Evolutionary conservation across 2,888 invertebrate species (phyloP), one percentile per base, ranked within the genome.

Genomic region (Hipparchia sbordonii): DNA sequence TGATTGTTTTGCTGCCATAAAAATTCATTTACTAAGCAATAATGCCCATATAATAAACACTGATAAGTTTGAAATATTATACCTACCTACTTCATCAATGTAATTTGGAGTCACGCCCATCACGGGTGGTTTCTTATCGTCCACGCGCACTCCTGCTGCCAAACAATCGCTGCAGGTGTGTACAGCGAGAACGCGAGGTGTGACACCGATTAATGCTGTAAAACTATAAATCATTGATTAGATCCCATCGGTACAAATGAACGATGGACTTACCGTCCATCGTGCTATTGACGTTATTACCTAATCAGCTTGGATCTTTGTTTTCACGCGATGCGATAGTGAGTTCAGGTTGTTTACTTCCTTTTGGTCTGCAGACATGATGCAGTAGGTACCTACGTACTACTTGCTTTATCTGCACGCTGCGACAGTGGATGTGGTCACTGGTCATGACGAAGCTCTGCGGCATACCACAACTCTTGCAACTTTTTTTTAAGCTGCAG

Each of bases 51-150:
- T 23, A 46, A 33, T 60, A 68, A 68, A 68, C 59, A 68, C 33
- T 48, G 68, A 68, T 68, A 68, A 48, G 51, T 51, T 60, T 48
- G 2, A 12, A 12, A 33, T 48, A 59, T 59, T 10, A 46, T 13
- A 57, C 23, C 23, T 23, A 23, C 23, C 23, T 23, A 23, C 23
- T 23, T 23, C 23, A 68, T 51, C 68, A 59, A 67, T 23, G 51
- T 48, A 51, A 59, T 68, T 65, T 52, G 51, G 51, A 51, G 68
- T 59, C 68, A 59, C 57, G 68, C 68, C 68, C 57, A 59, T 68
- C 60, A 48, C 68, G 68, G 33, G 59, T 59, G 48, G 33, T 59
- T 45, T 57, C 13, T 68, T 68, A 68, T 68, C 68, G 46, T 51
- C 10, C 68, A 68, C 68, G 68, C 68, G 68, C 33, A 8, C 59